Percentiles rank a stretch among this genome's conserved stretches.
These are phyloP conservation scores for Pipa parva DNA, from an alignment of 2,113 vertebrate genomes.

Conservation along the genomic window DNA sequence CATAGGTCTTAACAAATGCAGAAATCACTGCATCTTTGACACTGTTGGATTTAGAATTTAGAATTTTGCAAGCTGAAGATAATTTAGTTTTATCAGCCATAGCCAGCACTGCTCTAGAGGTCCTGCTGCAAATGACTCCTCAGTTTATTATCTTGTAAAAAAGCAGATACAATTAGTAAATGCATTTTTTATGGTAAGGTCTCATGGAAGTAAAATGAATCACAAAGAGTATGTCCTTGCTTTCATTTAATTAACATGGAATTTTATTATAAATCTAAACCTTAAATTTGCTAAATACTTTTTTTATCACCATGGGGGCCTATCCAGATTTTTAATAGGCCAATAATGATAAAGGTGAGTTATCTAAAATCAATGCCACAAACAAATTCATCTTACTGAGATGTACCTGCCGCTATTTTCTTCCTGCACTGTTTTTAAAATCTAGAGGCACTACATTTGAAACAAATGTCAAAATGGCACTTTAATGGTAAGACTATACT, in stretches of 20 bases:
- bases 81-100: constrained; percentile 49
- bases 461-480: too few relatives aligned
- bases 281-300: constrained; percentile 39
- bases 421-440: background rate
- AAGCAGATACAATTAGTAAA: constrained; percentile 40
- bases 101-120: constrained; percentile 35
- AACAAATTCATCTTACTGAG: constrained; percentile 18
- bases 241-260: constrained; percentile 42
- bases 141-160: constrained; percentile 45
- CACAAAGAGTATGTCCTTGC: constrained; percentile 43
- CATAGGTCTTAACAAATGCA: too few relatives aligned
- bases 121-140: constrained; percentile 30
- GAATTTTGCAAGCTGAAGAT: constrained; percentile 20
- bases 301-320: constrained; percentile 20
- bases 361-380: constrained; percentile 28
- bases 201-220: constrained; percentile 43
- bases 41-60: constrained; percentile 27
- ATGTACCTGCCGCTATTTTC: background rate
- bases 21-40: background rate
- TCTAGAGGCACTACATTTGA: too few relatives aligned
- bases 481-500: background rate
- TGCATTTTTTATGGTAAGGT: constrained; percentile 48
- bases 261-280: constrained; percentile 41
- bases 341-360: constrained; percentile 39
- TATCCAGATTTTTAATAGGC: constrained; percentile 29